Evolutionary conservation across 2,113 vertebrate genomes (phyloP).

Genomic region (Pachypanchax playfairii): DNA sequence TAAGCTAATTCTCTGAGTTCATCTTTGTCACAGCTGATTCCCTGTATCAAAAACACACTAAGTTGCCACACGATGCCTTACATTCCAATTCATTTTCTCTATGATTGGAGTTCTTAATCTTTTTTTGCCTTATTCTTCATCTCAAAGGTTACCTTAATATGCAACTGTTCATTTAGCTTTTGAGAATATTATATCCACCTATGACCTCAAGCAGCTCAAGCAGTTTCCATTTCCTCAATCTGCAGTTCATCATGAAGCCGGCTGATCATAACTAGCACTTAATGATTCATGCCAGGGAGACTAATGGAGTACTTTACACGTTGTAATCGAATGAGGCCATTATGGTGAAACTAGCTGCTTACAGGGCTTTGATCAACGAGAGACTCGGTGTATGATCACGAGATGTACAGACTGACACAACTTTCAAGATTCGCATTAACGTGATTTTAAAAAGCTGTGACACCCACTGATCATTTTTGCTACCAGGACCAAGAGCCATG

Average conservation of each 20-base stretch:
- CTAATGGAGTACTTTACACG: conserved; percentile 81
- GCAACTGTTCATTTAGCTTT: conserved; percentile 55
- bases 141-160: conserved; percentile 44
- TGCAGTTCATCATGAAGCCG: conserved; percentile 72
- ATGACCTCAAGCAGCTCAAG: conserved; percentile 61
- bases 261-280: conserved; percentile 76
- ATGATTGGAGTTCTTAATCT: conserved; percentile 7
- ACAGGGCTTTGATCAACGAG: conserved; percentile 74
- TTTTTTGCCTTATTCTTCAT: conserved; percentile 8
- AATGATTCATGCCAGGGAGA: conserved; percentile 81
- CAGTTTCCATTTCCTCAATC: conserved; percentile 71
- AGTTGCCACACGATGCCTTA: conserved; percentile 6
- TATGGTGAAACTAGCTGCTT: conserved; percentile 71
- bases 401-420: conserved; percentile 55
- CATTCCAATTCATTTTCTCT: conserved; percentile 20
- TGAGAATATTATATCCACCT: conserved; percentile 56
- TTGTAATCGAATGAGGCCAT: conserved; percentile 80
- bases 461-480: conserved; percentile 27
- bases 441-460: conserved; percentile 61
- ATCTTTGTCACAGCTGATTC: conserved; percentile 25
- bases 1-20: conserved; percentile 43
- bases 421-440: conserved; percentile 57
- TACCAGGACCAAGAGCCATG: conserved; percentile 22
- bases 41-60: conserved; percentile 33
- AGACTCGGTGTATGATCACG: conserved; percentile 63